These are phyloP conservation scores for Poecilus cupreus DNA, from an alignment of 2,888 invertebrate species.

Conservation along the genomic window DNA sequence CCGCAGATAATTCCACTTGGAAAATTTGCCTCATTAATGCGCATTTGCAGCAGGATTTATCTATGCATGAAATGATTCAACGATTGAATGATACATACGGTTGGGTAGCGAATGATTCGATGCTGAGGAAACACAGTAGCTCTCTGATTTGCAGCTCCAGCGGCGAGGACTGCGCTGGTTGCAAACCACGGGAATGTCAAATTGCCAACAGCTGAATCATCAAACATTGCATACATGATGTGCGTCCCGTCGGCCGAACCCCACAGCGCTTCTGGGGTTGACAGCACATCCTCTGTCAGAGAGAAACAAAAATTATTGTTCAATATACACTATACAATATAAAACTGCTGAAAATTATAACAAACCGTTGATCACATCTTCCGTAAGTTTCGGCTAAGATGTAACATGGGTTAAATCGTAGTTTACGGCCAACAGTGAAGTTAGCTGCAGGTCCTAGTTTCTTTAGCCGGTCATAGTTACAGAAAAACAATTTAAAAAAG, in stretches of 20 bases:
- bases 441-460: too few species aligned
- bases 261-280: conserved; percentile 89
- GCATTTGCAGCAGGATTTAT: neutral
- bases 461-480: too few species aligned
- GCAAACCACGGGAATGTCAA: conserved; percentile 90
- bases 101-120: conserved; percentile 88
- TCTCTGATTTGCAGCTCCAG: conserved; percentile 74
- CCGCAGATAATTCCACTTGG: neutral
- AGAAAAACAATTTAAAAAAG: too few species aligned
- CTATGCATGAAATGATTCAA: too few species aligned
- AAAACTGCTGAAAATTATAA: neutral
- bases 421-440: too few species aligned
- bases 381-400: too few species aligned
- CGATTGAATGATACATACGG: conserved; percentile 74
- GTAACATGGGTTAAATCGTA: too few species aligned
- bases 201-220: conserved; percentile 86
- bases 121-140: conserved; percentile 84
- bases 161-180: conserved; percentile 79
- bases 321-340: neutral
- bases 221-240: conserved; percentile 90
- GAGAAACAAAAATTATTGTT: neutral
- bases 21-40: neutral
- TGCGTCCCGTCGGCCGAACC: conserved; percentile 87
- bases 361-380: too few species aligned
- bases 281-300: conserved; percentile 90